Evolutionary conservation across 2,113 vertebrate species (phyloP).

Genomic region (Pluvialis apricaria): DNA sequence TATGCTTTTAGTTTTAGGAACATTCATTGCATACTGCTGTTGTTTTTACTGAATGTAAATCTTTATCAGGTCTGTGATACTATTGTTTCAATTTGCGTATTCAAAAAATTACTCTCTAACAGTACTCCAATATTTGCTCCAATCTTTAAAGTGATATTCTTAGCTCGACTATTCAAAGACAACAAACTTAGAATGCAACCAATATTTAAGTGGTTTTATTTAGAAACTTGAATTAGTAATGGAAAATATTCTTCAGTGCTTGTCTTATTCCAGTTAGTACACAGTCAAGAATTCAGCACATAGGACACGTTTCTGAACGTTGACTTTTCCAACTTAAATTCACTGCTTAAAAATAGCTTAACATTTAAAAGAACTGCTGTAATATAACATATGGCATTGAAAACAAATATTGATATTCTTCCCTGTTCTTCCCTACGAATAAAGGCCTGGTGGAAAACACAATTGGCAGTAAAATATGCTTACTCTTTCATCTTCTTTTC

Average conservation of each 20-base stretch:
- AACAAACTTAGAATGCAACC: background rate
- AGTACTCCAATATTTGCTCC: background rate
- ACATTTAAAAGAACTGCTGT: slow-evolving; percentile 6
- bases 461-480: background rate
- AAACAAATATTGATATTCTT: slow-evolving; percentile 39
- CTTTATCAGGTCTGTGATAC: background rate
- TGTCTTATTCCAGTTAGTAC: slow-evolving; percentile 3
- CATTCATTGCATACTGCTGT: background rate
- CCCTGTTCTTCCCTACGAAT: background rate
- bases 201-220: slow-evolving; percentile 21
- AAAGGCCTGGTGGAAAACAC: background rate
- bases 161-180: background rate
- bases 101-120: background rate
- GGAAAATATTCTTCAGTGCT: slow-evolving; percentile 22
- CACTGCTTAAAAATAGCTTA: slow-evolving; percentile 27
- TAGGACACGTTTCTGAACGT: background rate
- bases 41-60: background rate
- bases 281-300: slow-evolving; percentile 2
- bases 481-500: slow-evolving; percentile 2
- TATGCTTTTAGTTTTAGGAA: background rate
- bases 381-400: background rate
- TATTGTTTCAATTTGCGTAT: background rate
- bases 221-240: slow-evolving; percentile 20
- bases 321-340: slow-evolving; percentile 15
- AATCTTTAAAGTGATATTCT: background rate